Evolutionary conservation across 2,888 invertebrate species (phyloP).

Genomic region (Xiphydria camelus): DNA sequence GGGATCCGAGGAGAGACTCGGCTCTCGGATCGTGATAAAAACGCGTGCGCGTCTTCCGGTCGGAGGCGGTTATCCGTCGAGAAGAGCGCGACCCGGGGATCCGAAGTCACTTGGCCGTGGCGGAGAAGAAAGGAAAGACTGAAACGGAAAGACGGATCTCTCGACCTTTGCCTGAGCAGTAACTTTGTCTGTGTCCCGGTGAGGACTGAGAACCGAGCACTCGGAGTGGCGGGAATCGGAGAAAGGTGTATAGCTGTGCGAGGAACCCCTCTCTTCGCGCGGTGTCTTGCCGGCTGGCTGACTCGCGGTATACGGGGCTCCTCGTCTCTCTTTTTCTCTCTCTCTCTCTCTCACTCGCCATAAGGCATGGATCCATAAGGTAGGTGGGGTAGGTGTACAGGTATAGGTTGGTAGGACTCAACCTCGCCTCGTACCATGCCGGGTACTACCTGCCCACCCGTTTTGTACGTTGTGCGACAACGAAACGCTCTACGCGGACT

Average conservation of each 20-base stretch:
- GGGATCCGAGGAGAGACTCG: no score
- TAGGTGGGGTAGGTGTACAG: background rate
- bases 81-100: no score
- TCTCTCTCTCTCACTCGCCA: constrained; percentile 7
- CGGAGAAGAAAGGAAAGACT: no score
- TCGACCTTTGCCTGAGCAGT: constrained; percentile 43
- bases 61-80: no score
- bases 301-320: background rate
- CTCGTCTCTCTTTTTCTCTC: constrained; percentile 6
- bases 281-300: constrained; percentile 9
- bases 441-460: background rate
- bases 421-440: no score
- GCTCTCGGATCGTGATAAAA: no score
- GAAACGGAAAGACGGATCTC: constrained; percentile 24
- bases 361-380: no score
- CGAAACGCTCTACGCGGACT: no score
- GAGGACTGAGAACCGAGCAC: constrained; percentile 46
- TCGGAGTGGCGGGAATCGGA: constrained; percentile 44
- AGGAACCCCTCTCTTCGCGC: constrained; percentile 14
- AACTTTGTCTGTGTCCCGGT: constrained; percentile 50
- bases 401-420: no score
- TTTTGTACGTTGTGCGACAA: no score
- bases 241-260: constrained; percentile 44
- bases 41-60: no score
- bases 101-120: no score